These are phyloP conservation scores for Drosophila nigromelanica DNA, from an alignment of 1,140 invertebrate genomes.

Conservation along the genomic window DNA sequence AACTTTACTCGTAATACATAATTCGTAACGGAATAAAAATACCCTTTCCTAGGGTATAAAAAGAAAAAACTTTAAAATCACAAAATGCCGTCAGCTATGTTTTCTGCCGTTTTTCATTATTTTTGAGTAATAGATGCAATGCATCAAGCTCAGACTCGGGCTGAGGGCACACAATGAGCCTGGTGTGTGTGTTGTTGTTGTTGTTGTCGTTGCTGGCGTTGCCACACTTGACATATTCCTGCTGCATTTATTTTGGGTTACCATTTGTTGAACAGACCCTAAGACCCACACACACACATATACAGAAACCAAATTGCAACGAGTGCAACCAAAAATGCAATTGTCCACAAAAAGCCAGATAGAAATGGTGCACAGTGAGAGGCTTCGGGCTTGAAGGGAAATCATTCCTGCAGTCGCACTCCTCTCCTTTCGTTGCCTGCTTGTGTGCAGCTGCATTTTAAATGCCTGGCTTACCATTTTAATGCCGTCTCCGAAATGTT, in stretches of 20 bases:
- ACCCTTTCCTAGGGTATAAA: not conserved
- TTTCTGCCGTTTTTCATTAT: slow-evolving; percentile 49
- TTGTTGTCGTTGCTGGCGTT: slow-evolving; percentile 41
- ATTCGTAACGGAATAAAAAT: not conserved
- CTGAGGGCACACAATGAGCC: slow-evolving; percentile 27
- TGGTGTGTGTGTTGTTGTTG: not conserved
- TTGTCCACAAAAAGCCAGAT: slow-evolving; percentile 1
- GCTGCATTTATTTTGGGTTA: slow-evolving; percentile 73
- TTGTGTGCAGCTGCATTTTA: slow-evolving; percentile 29
- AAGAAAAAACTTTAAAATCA: slow-evolving; percentile 41
- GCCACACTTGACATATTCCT: slow-evolving; percentile 71
- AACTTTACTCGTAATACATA: not conserved
- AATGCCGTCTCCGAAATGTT: slow-evolving; percentile 39
- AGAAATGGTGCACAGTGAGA: not conserved
- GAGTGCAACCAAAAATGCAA: slow-evolving; percentile 26
- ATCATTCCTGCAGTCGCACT: not conserved
- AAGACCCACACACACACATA: slow-evolving; percentile 21
- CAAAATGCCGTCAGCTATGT: slow-evolving; percentile 43
- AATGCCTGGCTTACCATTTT: slow-evolving; percentile 35
- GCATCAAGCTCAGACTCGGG: slow-evolving; percentile 64
- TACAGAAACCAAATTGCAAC: slow-evolving; percentile 4
- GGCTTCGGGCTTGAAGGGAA: not conserved
- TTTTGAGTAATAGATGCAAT: slow-evolving; percentile 77
- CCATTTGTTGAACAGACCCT: slow-evolving; percentile 44
- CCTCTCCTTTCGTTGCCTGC: slow-evolving; percentile 10